A percentile compares a stretch with the other conserved stretches of the same genome.
Evolutionary conservation across 2,888 invertebrate species (phyloP).

Genomic region (Plagiodera versicolora): DNA sequence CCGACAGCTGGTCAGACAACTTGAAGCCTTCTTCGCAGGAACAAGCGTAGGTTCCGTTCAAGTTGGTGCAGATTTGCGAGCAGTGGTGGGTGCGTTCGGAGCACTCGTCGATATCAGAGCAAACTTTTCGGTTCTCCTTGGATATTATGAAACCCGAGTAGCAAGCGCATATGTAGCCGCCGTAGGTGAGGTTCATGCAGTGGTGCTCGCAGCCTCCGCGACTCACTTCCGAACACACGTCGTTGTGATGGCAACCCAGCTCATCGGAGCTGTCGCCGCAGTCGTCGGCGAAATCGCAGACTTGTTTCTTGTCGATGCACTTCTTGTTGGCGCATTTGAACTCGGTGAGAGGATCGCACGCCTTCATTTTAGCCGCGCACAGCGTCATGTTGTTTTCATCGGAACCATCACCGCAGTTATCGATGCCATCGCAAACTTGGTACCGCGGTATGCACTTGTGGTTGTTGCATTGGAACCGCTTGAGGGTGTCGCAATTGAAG

Average conservation of each 20-base stretch:
- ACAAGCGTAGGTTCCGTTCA: conserved; percentile 89
- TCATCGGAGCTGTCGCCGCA: conserved; percentile 91
- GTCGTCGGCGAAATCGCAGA: conserved; percentile 89
- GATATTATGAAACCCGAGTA: conserved; percentile 84
- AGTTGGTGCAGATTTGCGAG: conserved; percentile 89
- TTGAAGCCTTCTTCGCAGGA: conserved; percentile 82
- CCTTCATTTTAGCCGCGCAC: conserved; percentile 74
- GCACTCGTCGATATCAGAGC: conserved; percentile 91
- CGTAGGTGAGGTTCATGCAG: conserved; percentile 81
- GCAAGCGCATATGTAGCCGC: conserved; percentile 90
- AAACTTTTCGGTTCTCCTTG: conserved; percentile 77
- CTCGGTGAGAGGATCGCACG: conserved; percentile 77
- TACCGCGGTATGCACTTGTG: conserved; percentile 84
- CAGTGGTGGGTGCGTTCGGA: conserved; percentile 80
- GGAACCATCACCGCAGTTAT: conserved; percentile 93
- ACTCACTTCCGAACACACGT: conserved; percentile 60
- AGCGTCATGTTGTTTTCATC: conserved; percentile 95
- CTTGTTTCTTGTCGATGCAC: conserved; percentile 76
- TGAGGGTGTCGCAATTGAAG: conserved; percentile 81
- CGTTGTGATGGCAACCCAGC: conserved; percentile 79
- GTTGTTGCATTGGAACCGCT: conserved; percentile 88
- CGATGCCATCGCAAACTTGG: conserved; percentile 87
- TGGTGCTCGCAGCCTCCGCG: conserved; percentile 90
- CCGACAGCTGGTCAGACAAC: conserved; percentile 74
- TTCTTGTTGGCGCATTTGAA: conserved; percentile 87